Evolutionary conservation across 2,113 vertebrate species (phyloP), one percentile per base, ranked within the genome.

Genomic region (Terrapene triunguis): DNA sequence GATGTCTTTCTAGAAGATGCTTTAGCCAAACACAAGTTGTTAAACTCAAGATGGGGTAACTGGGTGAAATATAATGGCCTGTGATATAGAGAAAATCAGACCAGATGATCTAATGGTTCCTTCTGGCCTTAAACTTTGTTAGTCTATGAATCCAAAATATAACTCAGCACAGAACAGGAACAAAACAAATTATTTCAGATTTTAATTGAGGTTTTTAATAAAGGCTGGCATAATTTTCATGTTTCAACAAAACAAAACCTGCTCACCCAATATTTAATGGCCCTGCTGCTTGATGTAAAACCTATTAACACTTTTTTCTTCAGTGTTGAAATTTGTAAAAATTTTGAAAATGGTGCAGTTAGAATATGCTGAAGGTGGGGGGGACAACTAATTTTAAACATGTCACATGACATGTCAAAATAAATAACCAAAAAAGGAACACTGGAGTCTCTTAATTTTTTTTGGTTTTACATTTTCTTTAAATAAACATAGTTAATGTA

Each of bases 301-400:
- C 65, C 19, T 72, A 22, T 22, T 38, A 38, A 72, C n/a, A 72
- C n/a, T 72, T 38, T 38, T 72, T 22, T 72, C 65, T 72, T n/a
- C 65, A 72, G n/a, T 38, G 17, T 21, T 95, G 82, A 65, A 92
- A 86, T 84, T 93, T 53, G 86, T 44, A 80, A 8, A 57, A 78
- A 78, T 54, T 76, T 38, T 55, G 54, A 93, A 81, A 96, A 82
- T 2, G 3, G 51, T 89, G 80, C 95, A 55, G 79, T 88, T 91
- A 81, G 32, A 69, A 32, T 81, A 55, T 92, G 86, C 76, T 90
- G 80, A 54, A 19, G 65, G n/a, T 38, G 65, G 62, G 83, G 80
- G 54, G 69, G 13, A 74, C 74, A 72, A 42, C 89, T 89, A 35
- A 11, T 89, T 95, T 94, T 86, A 96, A 92, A 81, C 25, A 3